Evolutionary conservation across 1,140 invertebrate genomes (phyloP).

Genomic region (fruit fly (Drosophila melanogaster)): DNA sequence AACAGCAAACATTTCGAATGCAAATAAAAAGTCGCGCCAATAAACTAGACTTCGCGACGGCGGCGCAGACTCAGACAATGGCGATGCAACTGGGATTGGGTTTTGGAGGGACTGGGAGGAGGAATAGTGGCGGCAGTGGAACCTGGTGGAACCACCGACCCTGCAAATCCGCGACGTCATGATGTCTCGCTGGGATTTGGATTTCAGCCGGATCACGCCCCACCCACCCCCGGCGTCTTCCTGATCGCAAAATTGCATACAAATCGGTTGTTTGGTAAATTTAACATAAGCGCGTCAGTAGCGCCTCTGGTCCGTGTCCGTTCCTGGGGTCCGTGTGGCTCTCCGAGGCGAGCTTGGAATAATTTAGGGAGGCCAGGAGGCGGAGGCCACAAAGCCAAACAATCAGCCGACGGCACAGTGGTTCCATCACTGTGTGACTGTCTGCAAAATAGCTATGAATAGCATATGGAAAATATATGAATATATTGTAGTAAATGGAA

Average conservation of each 20-base stretch:
- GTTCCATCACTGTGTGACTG: background rate
- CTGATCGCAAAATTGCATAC: slow-evolving; percentile 79
- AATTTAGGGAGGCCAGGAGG: slow-evolving; percentile 64
- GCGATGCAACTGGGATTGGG: slow-evolving; percentile 41
- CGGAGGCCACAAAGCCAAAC: slow-evolving; percentile 18
- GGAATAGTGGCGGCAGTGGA: background rate
- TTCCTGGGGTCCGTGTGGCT: slow-evolving; percentile 37
- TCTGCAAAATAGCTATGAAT: background rate
- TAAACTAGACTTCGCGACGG: slow-evolving; percentile 83
- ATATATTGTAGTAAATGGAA: too few species aligned
- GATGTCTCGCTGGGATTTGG: slow-evolving; percentile 83
- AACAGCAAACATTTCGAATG: slow-evolving; percentile 68
- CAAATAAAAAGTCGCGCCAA: slow-evolving; percentile 84
- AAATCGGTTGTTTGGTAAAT: slow-evolving; percentile 83
- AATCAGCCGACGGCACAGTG: slow-evolving; percentile 34
- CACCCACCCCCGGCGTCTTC: slow-evolving; percentile 6
- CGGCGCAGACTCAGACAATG: slow-evolving; percentile 49
- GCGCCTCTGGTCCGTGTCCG: slow-evolving; percentile 61
- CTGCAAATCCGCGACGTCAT: slow-evolving; percentile 76
- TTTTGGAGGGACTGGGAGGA: background rate
- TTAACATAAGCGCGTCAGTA: slow-evolving; percentile 83
- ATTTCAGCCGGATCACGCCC: slow-evolving; percentile 53
- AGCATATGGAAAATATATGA: background rate
- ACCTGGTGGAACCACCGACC: slow-evolving; percentile 22
- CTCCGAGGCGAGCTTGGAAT: slow-evolving; percentile 72